phyloP scores from a whole-genome alignment of 2,888 invertebrate genomes.

The Leptogaster cylindrica region DNA sequence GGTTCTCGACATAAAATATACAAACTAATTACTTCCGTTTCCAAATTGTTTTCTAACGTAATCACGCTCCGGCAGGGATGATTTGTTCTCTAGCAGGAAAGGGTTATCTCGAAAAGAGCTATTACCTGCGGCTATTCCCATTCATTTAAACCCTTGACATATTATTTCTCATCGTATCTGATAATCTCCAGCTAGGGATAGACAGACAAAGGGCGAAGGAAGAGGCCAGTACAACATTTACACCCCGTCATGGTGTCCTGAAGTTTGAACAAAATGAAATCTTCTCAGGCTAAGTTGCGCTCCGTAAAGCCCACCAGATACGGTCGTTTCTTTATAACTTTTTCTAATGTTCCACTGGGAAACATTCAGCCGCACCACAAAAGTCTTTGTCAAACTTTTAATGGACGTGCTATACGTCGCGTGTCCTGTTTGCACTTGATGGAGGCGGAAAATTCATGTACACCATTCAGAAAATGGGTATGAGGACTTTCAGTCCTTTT shows the following conservation, averaged over 20 bases:
- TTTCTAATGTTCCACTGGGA: slow-evolving; percentile 3
- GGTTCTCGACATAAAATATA: too few species aligned
- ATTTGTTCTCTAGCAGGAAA: slow-evolving; percentile 1
- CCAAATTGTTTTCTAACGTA: slow-evolving; percentile 13
- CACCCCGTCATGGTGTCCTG: not conserved
- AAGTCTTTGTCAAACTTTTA: slow-evolving; percentile 43
- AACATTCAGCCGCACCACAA: not conserved
- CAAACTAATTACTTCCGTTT: slow-evolving; percentile 13
- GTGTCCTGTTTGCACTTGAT: slow-evolving; percentile 38
- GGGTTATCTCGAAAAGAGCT: slow-evolving; percentile 14
- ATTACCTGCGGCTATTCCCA: slow-evolving; percentile 23
- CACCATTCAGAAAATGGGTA: too few species aligned
- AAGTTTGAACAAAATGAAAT: slow-evolving; percentile 14
- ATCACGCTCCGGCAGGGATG: slow-evolving; percentile 9
- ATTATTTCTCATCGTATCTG: slow-evolving; percentile 11
- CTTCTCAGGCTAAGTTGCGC: slow-evolving; percentile 9
- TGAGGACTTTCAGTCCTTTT: too few species aligned
- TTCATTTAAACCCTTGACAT: not conserved
- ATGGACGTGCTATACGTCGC: slow-evolving; percentile 42
- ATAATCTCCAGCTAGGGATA: slow-evolving; percentile 18
- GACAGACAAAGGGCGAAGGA: not conserved
- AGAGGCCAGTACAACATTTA: slow-evolving; percentile 5
- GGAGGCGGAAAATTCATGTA: slow-evolving; percentile 8
- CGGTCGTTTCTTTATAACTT: slow-evolving; percentile 6
- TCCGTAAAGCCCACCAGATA: slow-evolving; percentile 8